Conservation (phyloP, 2,113 vertebrate genomes). For the Raja brachyura region DNA sequence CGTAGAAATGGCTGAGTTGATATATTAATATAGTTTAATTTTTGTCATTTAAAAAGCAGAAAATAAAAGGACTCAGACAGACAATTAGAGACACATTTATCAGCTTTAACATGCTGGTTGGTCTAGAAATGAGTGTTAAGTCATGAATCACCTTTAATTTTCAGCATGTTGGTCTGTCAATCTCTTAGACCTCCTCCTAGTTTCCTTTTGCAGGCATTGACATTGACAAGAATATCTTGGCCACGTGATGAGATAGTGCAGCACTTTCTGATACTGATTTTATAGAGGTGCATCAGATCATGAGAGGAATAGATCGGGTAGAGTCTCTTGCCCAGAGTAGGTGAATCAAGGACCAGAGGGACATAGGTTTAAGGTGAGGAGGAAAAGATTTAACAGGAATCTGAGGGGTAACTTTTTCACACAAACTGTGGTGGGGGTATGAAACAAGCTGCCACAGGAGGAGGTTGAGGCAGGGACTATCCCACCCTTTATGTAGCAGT, state of each 20-base stretch:
- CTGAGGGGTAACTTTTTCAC: no score
- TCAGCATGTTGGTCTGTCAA: not conserved
- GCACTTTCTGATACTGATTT: not conserved
- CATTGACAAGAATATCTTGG: not conserved
- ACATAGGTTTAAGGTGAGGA: no score
- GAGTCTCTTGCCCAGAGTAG: no score
- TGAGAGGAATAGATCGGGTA: no score
- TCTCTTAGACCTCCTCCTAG: not conserved
- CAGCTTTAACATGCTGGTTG: not conserved
- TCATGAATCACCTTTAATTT: not conserved
- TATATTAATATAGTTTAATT: not conserved
- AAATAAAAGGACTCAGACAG: not conserved
- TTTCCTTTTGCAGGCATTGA: not conserved
- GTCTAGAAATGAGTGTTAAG: not conserved
- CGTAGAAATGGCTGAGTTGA: constrained; percentile 16
- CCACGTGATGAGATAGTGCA: not conserved
- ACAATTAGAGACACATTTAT: not conserved
- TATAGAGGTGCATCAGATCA: no score
- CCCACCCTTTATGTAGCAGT: no score
- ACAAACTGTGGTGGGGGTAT: no score
- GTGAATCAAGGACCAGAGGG: no score
- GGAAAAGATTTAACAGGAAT: no score
- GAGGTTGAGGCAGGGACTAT: no score
- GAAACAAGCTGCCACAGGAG: no score
- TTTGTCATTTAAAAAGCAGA: not conserved